Base-by-base conservation (phyloP, 2,113 vertebrate genomes). In the Centrocercus urophasianus region DNA sequence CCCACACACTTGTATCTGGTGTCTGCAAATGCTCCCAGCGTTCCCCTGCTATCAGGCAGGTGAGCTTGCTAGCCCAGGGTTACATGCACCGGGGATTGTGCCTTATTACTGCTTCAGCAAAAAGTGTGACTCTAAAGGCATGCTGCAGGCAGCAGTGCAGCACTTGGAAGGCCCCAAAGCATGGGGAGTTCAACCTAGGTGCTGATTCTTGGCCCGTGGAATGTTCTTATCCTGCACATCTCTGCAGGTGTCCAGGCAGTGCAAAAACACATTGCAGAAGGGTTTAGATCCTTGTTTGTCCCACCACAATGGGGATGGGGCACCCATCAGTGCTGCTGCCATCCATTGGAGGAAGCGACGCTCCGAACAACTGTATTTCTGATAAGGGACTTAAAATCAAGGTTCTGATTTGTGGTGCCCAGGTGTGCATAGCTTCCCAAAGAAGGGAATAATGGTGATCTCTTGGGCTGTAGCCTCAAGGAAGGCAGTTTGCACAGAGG, bases 71-170 rank as follows among this genome's bases (percentile, higher is more conserved):
- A 8, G 40, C 2, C 65, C 80, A 69, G 61, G 50, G 48, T 76
- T 82, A 38, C 1, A 8, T 54, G 47, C 3, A 22, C 40, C 48
- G 60, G 64, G 74, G 50, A 21, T n/a, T 56, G 65, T 42, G 72
- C 47, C 47, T 84, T 64, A 16, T 70, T 56, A 28, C 14, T 54
- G 40, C 25, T 86, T 56, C 13, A 78, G 67, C 54, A 56, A 65
- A 36, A 74, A 84, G 38, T 42, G 38, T 36, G 69, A 28, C 13
- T 60, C 69, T 19, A 1, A 56, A 15, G 14, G 25, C 5, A 7
- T 1, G 0, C 11, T 22, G 9, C 43, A 32, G 63, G 69, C 75
- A 75, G 54, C 13, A 8, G 27, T 8, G 2, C 0, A 11, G 64
- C 32, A 43, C 42, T 18, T 7, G 1, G 27, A 36, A 17, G 11